These are phyloP conservation scores for Hemibagrus guttatus DNA, from an alignment of 2,797 vertebrate genomes.

Conservation along the genomic window DNA sequence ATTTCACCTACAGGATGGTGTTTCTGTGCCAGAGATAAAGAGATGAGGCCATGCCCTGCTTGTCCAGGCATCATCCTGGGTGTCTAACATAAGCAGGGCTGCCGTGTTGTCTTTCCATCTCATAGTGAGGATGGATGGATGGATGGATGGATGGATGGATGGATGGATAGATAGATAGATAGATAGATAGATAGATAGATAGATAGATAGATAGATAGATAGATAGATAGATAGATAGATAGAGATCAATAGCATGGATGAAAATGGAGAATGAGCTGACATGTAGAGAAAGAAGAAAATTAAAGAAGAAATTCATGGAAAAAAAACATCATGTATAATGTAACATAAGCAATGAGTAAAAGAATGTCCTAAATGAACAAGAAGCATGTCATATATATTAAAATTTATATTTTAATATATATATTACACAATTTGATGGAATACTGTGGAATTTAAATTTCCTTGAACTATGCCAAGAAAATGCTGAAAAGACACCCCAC, in stretches of 20 bases:
- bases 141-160: background rate
- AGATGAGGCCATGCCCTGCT: background rate
- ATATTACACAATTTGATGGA: background rate
- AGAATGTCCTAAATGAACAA: background rate
- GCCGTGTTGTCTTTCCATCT: slow-evolving; percentile 36
- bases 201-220: too few relatives aligned
- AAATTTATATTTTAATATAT: too few relatives aligned
- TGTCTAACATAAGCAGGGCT: slow-evolving; percentile 24
- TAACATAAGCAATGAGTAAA: background rate
- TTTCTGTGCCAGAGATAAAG: slow-evolving; percentile 10
- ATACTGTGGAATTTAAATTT: background rate
- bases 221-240: background rate
- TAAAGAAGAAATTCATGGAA: background rate
- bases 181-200: background rate
- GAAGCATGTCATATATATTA: background rate
- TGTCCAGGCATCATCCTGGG: slow-evolving; percentile 21
- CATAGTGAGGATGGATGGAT: background rate
- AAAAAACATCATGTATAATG: background rate
- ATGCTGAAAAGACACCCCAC: background rate
- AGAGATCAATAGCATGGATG: background rate
- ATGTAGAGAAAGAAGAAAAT: background rate
- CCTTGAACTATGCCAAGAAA: background rate
- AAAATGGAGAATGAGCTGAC: background rate
- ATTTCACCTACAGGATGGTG: background rate
- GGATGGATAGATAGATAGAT: background rate